phyloP scores from a whole-genome alignment of 2,797 vertebrate genomes.

The Lates japonicus region DNA sequence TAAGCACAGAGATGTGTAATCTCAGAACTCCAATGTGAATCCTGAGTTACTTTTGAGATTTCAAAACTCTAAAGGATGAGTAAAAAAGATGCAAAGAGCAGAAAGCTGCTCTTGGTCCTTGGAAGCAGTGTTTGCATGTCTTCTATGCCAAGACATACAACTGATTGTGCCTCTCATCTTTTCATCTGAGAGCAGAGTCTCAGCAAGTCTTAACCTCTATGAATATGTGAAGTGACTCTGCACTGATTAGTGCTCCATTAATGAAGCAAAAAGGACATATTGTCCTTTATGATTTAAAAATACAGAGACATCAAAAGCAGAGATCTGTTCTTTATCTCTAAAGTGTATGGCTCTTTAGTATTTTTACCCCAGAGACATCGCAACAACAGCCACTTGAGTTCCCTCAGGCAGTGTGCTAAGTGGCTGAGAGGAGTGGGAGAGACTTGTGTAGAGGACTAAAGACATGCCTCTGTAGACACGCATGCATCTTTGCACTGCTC shows the following conservation, averaged over 20 bases:
- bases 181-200: constrained; percentile 23
- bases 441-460: constrained; percentile 65
- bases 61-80: neutral
- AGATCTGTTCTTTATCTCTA: constrained; percentile 41
- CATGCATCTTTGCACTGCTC: constrained; percentile 68
- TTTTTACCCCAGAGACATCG: constrained; percentile 64
- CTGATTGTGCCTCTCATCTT: constrained; percentile 28
- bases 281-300: constrained; percentile 25
- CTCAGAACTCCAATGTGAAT: neutral
- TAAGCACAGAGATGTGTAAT: neutral
- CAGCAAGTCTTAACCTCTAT: constrained; percentile 12
- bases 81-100: constrained; percentile 18
- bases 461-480: constrained; percentile 61
- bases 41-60: neutral
- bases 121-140: constrained; percentile 20
- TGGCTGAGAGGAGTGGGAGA: constrained; percentile 66
- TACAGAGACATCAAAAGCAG: constrained; percentile 27
- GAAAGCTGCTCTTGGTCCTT: neutral
- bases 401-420: constrained; percentile 67
- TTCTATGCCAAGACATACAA: constrained; percentile 18
- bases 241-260: constrained; percentile 2
- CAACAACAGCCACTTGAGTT: constrained; percentile 63
- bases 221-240: constrained; percentile 14
- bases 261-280: constrained; percentile 4
- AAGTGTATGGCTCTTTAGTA: constrained; percentile 52